These are phyloP conservation scores for Phymorhynchus buccinoides DNA, from an alignment of 1,140 invertebrate genomes.

Conservation along the genomic window DNA sequence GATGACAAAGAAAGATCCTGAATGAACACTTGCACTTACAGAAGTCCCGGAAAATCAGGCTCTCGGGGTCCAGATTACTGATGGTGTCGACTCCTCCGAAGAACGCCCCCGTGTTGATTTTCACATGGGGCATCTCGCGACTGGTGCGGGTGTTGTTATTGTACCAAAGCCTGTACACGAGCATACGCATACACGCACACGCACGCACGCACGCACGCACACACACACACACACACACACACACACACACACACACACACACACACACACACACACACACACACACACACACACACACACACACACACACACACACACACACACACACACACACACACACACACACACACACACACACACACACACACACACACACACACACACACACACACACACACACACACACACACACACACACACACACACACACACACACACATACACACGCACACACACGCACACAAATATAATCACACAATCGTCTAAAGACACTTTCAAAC, in stretches of 20 bases:
- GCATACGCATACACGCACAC: background rate
- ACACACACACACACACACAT: background rate
- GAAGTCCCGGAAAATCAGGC: background rate
- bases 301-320: slow-evolving; percentile 17
- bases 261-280: background rate
- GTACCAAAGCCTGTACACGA: background rate
- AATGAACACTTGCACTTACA: too few species aligned
- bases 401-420: background rate
- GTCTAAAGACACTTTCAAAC: too few species aligned
- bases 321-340: slow-evolving; percentile 13
- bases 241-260: slow-evolving; percentile 26
- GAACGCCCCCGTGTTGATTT: background rate
- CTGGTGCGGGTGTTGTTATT: background rate
- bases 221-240: slow-evolving; percentile 17
- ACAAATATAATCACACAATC: too few species aligned
- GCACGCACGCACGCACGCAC: background rate
- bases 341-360: slow-evolving; percentile 1
- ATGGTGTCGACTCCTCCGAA: background rate
- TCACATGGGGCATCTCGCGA: background rate
- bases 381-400: background rate
- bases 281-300: slow-evolving; percentile 7
- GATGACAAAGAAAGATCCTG: too few species aligned
- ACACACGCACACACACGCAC: background rate
- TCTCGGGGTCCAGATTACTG: background rate
- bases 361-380: background rate